Conservation (phyloP, 2,113 vertebrate species). For the Coryphaenoides rupestris region DNA sequence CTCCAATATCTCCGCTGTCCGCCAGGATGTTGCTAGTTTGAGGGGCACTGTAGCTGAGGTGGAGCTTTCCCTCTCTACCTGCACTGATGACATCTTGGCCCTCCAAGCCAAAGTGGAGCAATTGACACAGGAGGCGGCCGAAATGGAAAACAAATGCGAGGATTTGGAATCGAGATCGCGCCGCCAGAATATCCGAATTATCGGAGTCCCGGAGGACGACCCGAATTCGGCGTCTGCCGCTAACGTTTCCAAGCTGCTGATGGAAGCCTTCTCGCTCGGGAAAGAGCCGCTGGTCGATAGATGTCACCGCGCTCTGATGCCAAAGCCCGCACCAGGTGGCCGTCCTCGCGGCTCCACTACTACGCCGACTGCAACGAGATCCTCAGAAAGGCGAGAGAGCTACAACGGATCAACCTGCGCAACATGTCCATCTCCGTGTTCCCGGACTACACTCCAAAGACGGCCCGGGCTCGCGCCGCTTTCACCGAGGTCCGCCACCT, state of each 20-base stretch:
- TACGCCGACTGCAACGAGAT: background rate
- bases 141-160: conserved; percentile 1
- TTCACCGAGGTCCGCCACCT: background rate
- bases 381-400: too few relatives aligned
- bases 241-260: conserved; percentile 5
- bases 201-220: conserved; percentile 2
- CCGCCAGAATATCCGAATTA: conserved; percentile 14
- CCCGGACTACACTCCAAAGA: conserved; percentile 23
- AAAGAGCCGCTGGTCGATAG: conserved; percentile 11
- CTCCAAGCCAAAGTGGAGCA: background rate
- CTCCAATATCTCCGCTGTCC: background rate
- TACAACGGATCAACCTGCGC: background rate
- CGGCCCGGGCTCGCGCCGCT: background rate
- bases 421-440: conserved; percentile 20
- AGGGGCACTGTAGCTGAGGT: background rate
- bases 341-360: conserved; percentile 20
- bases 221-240: background rate
- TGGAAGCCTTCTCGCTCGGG: conserved; percentile 10
- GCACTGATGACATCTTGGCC: background rate
- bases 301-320: background rate
- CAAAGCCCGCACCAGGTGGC: conserved; percentile 7
- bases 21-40: background rate
- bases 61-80: background rate
- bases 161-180: conserved; percentile 11
- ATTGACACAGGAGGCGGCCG: background rate